phyloP scores from a whole-genome alignment of 2,888 invertebrate species.

The Odontothrips loti region DNA sequence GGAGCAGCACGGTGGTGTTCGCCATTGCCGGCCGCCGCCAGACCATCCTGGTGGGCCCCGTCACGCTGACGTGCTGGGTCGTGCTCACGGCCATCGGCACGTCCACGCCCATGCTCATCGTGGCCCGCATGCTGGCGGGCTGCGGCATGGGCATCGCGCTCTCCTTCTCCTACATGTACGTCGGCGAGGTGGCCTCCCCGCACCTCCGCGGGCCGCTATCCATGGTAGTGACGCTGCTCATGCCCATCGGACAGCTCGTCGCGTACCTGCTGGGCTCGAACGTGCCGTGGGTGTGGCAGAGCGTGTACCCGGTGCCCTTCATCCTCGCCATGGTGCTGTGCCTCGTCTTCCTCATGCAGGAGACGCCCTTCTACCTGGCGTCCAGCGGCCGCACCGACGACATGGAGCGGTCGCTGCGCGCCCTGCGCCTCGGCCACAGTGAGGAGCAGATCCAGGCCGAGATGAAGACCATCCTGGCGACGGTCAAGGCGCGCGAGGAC shows the following conservation, averaged over 20 bases:
- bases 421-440: neutral
- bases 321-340: neutral
- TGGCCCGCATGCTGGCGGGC: conserved; percentile 5
- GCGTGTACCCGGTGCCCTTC: conserved; percentile 21
- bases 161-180: conserved; percentile 16
- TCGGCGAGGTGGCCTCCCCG: neutral
- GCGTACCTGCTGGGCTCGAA: neutral
- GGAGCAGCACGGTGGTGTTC: conserved; percentile 12
- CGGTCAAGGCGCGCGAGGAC: conserved; percentile 5
- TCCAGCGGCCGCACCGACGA: neutral
- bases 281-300: neutral
- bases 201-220: neutral
- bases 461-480: neutral
- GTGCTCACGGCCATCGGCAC: neutral
- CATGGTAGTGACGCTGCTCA: conserved; percentile 4
- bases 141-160: conserved; percentile 11
- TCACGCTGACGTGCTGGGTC: neutral
- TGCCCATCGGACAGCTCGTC: neutral
- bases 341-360: neutral
- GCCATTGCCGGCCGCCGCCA: neutral
- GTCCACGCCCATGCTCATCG: neutral
- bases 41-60: neutral
- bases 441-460: neutral
- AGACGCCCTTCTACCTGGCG: neutral
- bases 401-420: neutral